Evolutionary conservation across 2,113 vertebrate species (phyloP).

Genomic region (Telmatochromis bifrenatus): DNA sequence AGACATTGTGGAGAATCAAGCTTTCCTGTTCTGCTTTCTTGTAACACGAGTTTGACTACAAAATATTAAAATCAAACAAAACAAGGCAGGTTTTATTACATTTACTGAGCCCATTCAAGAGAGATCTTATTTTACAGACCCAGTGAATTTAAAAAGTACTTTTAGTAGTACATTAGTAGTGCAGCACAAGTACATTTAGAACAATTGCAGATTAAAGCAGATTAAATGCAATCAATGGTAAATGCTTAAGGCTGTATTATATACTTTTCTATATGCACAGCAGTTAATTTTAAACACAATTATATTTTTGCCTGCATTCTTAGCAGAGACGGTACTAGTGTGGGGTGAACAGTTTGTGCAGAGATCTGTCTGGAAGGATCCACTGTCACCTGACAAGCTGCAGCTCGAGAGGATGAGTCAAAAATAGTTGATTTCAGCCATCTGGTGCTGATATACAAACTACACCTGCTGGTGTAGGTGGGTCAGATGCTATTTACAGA

Average conservation of each 20-base stretch:
- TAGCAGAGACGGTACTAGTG: not conserved
- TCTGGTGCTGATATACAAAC: slow-evolving; percentile 8
- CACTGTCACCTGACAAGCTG: not conserved
- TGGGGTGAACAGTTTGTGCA: not conserved
- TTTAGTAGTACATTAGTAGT: not conserved
- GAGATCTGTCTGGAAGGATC: not conserved
- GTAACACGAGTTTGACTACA: not conserved
- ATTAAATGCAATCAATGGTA: not conserved
- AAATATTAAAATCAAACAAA: not conserved
- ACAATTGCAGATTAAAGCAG: not conserved
- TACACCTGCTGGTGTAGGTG: slow-evolving; percentile 19
- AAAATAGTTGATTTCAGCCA: slow-evolving; percentile 22
- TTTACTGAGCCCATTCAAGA: not conserved
- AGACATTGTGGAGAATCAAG: not conserved
- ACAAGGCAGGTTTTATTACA: not conserved
- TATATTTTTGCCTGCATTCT: not conserved
- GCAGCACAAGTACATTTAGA: not conserved
- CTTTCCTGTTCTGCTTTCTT: not conserved
- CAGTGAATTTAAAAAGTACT: not conserved
- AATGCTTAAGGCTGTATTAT: not conserved
- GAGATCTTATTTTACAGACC: not conserved
- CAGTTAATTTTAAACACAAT: not conserved
- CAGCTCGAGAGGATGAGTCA: not conserved
- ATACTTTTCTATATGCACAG: too few relatives aligned
- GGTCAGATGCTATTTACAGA: slow-evolving; percentile 23